Evolutionary conservation across 2,888 invertebrate genomes (phyloP), one percentile per base, ranked within the genome.

Genomic region (Xanthia togata): DNA sequence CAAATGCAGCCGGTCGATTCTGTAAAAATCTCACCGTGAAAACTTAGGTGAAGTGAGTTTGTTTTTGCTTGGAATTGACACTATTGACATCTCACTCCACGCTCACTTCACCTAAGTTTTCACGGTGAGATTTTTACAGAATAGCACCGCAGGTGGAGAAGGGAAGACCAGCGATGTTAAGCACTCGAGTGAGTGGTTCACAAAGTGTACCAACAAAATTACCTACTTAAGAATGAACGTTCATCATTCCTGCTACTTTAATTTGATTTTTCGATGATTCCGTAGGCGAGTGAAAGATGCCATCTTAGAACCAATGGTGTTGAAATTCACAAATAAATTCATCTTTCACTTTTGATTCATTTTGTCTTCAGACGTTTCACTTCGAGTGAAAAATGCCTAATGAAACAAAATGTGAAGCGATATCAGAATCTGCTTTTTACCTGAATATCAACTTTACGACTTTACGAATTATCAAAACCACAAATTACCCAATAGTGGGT

Each of bases 401-500:
- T 23, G 9, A 23, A 47, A 31, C 8, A 23, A 31, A 35, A 50
- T 4, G 8, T 47, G 12, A 23, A 47, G 8, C 23, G 2, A 20
- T 50, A 20, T 31, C 59, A 20, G 9, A 9, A 60, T 31, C 12
- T 8, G 14, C 23, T 6, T 6, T 11, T 23, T 53, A 64, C 23
- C 63, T 47, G 31, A 31, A 41, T 20, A 57, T 26, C 0, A 75
- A 26, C 26, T n/a, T 41, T 14, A 31, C 11, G 4, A 41, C n/a
- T 35, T 68, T 59, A 12, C 59, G 53, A 69, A n/a, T n/a, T n/a
- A n/a, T 4, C 5, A 44, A 60, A 12, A 76, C 23, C 23, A 9
- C 50, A 23, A 35, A 44, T 53, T 60, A 60, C 62, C 17, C 31
- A 62, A 77, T 78, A 62, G 26, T 20, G 26, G 26, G 14, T n/a